Evolutionary conservation across 2,113 vertebrate species (phyloP).

Genomic region (Dicrurus megarhynchus): DNA sequence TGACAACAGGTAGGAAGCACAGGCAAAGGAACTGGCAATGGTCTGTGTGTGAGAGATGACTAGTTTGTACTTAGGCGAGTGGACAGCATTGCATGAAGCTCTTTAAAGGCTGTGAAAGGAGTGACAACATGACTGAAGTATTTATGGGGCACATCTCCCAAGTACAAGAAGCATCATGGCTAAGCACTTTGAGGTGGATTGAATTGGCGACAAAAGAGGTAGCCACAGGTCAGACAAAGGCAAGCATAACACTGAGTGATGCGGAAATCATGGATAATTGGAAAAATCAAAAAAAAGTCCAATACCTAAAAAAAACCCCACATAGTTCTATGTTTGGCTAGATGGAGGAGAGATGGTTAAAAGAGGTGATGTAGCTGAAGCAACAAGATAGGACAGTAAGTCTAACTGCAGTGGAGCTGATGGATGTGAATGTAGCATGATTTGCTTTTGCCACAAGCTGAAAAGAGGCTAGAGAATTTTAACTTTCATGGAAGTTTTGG

Average conservation of each 20-base stretch:
- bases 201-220: background rate
- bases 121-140: background rate
- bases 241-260: background rate
- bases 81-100: background rate
- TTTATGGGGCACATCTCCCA: background rate
- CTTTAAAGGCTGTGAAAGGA: background rate
- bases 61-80: background rate
- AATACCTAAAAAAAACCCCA: accelerated
- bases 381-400: background rate
- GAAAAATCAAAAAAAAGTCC: background rate
- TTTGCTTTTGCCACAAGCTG: background rate
- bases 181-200: background rate
- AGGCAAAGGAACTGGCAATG: background rate
- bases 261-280: background rate
- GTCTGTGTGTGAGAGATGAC: background rate
- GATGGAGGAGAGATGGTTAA: background rate
- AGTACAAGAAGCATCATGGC: background rate
- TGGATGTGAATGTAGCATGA: background rate
- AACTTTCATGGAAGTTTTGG: background rate
- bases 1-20: background rate
- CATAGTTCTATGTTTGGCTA: background rate
- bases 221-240: background rate
- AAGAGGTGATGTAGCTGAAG: background rate
- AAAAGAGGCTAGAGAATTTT: background rate
- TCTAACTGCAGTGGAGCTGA: background rate